phyloP scores from a whole-genome alignment of 2,113 vertebrate genomes.

The Pterocles orientalis region DNA sequence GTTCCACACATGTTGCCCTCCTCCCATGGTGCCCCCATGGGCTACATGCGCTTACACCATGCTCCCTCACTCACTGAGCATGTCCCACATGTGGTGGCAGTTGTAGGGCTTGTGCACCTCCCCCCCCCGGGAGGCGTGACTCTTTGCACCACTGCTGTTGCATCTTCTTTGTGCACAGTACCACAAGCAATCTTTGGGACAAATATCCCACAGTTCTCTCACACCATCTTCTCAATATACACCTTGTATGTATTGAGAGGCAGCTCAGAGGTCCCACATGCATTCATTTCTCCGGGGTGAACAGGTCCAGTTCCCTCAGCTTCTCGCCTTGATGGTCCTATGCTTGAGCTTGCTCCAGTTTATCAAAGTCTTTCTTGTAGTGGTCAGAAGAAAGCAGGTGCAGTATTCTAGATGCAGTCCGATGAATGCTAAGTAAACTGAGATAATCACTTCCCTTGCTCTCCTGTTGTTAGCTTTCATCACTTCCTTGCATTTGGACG shows the following conservation, averaged over 20 bases:
- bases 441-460: not conserved
- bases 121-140: too few species aligned
- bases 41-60: too few species aligned
- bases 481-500: not conserved
- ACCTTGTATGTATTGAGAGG: not conserved
- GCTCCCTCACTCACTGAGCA: too few species aligned
- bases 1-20: too few species aligned
- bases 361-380: not conserved
- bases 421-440: not conserved
- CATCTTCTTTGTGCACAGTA: too few species aligned
- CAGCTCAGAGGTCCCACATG: not conserved
- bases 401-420: not conserved
- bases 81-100: too few species aligned
- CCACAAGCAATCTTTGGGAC: too few species aligned
- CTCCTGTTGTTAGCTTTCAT: not conserved
- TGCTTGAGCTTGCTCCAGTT: not conserved
- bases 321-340: not conserved
- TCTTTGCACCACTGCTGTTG: too few species aligned
- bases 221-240: not conserved
- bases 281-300: not conserved
- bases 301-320: not conserved
- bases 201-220: too few species aligned
- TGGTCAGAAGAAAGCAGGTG: not conserved
- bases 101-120: too few species aligned
- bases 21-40: too few species aligned